Conservation (phyloP, 1,140 invertebrate genomes). For the Babylonia areolata region DNA sequence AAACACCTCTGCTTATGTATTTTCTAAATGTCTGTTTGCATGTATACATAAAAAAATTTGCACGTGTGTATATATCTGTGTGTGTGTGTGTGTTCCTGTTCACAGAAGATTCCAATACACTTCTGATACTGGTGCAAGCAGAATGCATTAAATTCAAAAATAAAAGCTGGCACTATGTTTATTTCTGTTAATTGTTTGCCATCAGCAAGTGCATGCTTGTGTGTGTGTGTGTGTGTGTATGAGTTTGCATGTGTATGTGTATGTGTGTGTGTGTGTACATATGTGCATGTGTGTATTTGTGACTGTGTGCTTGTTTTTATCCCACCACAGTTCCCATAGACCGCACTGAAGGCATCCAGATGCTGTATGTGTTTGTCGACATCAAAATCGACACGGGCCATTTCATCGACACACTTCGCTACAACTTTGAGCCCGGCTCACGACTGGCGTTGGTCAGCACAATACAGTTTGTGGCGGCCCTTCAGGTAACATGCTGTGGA, state of each 20-base stretch:
- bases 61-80: neutral
- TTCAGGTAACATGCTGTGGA: constrained; percentile 88
- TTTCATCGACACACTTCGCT: constrained; percentile 91
- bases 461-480: constrained; percentile 96
- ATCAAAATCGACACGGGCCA: constrained; percentile 92
- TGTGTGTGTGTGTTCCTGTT: neutral
- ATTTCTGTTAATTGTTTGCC: no score
- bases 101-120: no score
- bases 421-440: constrained; percentile 83
- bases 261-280: neutral
- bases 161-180: no score
- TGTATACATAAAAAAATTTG: neutral
- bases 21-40: no score
- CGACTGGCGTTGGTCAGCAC: constrained; percentile 89
- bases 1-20: no score
- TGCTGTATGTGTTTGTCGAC: constrained; percentile 97
- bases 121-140: no score
- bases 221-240: neutral
- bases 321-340: constrained; percentile 87
- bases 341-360: constrained; percentile 90
- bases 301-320: constrained; percentile 1
- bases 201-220: neutral
- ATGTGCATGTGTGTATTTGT: neutral
- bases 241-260: neutral
- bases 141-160: no score